These are phyloP conservation scores for Lytechinus variegatus DNA, from an alignment of 35 echinoderm and acorn worm species.

Conservation along the genomic window DNA sequence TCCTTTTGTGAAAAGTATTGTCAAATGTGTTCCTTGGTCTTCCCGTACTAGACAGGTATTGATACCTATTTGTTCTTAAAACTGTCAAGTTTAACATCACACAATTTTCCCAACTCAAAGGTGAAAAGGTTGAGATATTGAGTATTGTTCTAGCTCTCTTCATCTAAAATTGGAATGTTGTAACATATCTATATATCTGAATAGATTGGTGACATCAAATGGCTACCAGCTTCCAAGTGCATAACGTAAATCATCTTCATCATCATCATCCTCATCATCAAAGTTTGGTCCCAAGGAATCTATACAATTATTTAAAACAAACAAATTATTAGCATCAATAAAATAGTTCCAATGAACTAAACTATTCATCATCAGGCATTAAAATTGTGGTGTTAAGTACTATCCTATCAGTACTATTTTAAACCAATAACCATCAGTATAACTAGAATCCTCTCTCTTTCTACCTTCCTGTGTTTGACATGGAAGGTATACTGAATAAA, in stretches of 20 bases:
- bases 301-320: background rate
- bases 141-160: background rate
- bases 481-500: too few species aligned
- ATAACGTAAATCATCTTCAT: constrained; percentile 34
- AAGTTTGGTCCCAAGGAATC: background rate
- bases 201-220: background rate
- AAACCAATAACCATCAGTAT: too few species aligned
- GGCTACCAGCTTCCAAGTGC: constrained; percentile 22
- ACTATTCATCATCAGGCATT: too few species aligned
- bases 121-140: background rate
- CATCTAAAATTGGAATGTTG: background rate
- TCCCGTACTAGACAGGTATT: background rate
- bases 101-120: background rate
- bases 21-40: too few species aligned
- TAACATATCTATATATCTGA: background rate
- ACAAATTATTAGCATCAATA: background rate
- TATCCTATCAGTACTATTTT: too few species aligned
- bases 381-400: too few species aligned
- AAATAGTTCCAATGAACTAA: too few species aligned
- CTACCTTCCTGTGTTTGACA: too few species aligned
- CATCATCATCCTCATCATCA: constrained; percentile 13
- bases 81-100: background rate
- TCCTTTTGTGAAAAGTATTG: too few species aligned
- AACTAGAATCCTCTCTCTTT: too few species aligned
- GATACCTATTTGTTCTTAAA: background rate